Base-by-base conservation (phyloP, 2,888 invertebrate genomes). In the Vanessa cardui region DNA sequence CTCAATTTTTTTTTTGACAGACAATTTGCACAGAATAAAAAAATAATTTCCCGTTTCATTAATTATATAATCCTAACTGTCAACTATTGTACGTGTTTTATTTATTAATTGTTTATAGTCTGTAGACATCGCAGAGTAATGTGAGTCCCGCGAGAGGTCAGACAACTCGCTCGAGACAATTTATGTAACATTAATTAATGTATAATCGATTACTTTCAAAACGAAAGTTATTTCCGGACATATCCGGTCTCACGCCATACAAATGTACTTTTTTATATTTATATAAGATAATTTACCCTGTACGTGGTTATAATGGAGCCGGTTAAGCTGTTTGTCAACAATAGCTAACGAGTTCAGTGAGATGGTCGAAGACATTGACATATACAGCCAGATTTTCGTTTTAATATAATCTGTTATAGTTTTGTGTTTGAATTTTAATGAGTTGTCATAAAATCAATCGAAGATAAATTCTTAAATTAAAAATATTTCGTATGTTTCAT, bases 171-270 rank as follows among this genome's bases (percentile, higher is more conserved):
- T 20, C 62, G 68, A 62, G 68, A 67, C 66, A 58, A n/a, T 61
- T 75, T 75, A 69, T 70, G 58, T 70, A 74, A 75, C 63, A 33
- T 72, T 72, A 81, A 69, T 64, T 72, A 72, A 66, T 64, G 39
- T 62, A 81, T 84, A 83, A 83, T 81, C 72, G 77, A 79, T 80
- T 75, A 78, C 86, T 85, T 85, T 85, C 86, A 83, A 83, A 81
- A 78, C 77, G 79, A 82, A 80, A 82, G 83, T 76, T 56, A 70
- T 62, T 52, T 75, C 77, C 70, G 68, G 71, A 56, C 63, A 58
- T 61, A 56, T 69, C 75, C 73, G 76, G 66, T 68, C 66, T 65
- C 70, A 64, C 54, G 60, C 59, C 6, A 52, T 60, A 49, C 46
- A 18, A 7, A 31, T 18, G 46, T 54, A 64, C 56, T 12, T 58